Conservation (phyloP, 1,140 invertebrate genomes). For the Anthonomus grandis region DNA sequence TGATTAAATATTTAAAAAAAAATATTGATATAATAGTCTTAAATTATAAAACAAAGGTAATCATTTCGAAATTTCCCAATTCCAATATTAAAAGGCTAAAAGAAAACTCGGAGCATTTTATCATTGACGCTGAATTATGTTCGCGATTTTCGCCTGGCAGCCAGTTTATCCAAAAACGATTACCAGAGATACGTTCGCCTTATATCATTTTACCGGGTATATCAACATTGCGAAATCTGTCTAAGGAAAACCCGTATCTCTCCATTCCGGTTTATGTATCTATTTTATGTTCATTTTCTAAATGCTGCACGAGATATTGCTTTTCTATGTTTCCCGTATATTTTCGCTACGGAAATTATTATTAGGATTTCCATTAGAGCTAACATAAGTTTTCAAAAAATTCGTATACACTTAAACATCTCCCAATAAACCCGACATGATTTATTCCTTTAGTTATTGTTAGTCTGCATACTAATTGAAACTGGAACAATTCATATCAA, state of each 20-base stretch:
- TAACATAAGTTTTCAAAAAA: too few relatives aligned
- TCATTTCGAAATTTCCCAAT: too few relatives aligned
- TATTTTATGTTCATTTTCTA: conserved; percentile 19
- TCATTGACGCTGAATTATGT: conserved; percentile 17
- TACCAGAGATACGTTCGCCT: conserved; percentile 12
- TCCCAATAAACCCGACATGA: too few relatives aligned
- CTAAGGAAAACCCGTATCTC: conserved; percentile 13
- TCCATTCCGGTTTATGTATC: conserved; percentile 14
- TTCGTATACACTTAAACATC: too few relatives aligned
- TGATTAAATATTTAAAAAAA: too few relatives aligned
- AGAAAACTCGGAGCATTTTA: too few relatives aligned
- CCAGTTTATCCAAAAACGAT: conserved; percentile 16
- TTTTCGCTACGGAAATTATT: too few relatives aligned
- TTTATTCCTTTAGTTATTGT: too few relatives aligned
- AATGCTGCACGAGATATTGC: conserved; percentile 11
- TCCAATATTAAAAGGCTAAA: too few relatives aligned
- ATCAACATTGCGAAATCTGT: conserved; percentile 16
- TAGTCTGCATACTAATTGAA: conserved; percentile 16
- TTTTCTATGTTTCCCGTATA: conserved; percentile 9
- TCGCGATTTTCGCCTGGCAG: conserved; percentile 17
- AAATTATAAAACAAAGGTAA: too few relatives aligned
- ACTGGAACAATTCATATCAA: conserved; percentile 19
- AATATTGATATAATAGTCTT: too few relatives aligned
- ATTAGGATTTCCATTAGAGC: too few relatives aligned
- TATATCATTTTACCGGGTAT: conserved; percentile 15